These are phyloP conservation scores for Procambarus clarkii DNA, from an alignment of 1,140 invertebrate genomes.

Conservation along the genomic window DNA sequence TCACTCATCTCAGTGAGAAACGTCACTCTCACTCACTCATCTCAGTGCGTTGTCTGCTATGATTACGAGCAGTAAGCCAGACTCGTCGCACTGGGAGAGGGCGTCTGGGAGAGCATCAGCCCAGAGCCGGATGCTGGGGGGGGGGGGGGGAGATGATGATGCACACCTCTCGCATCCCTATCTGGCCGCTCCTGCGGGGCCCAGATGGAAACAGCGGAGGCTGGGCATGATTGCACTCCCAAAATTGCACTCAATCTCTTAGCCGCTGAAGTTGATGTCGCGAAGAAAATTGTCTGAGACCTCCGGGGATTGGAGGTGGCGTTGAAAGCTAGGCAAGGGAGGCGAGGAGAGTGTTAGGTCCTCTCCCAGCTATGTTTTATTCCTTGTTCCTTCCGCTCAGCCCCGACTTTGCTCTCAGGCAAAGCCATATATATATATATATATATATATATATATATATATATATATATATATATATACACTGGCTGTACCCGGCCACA, in stretches of 20 bases:
- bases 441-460: too few species aligned
- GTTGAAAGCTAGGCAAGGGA: not conserved
- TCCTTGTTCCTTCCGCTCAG: not conserved
- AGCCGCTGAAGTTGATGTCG: conserved; percentile 22
- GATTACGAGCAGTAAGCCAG: not conserved
- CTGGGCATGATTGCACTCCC: conserved; percentile 24
- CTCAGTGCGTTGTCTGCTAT: not conserved
- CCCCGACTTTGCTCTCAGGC: not conserved
- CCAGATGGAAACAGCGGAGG: not conserved
- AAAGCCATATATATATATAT: too few species aligned
- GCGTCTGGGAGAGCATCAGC: not conserved
- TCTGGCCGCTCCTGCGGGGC: not conserved
- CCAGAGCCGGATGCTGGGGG: not conserved
- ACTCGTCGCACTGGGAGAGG: not conserved
- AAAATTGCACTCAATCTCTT: conserved; percentile 42
- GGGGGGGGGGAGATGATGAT: too few species aligned
- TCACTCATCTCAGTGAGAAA: not conserved
- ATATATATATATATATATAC: too few species aligned
- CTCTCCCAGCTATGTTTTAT: too few species aligned
- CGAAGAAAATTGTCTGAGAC: conserved; percentile 29
- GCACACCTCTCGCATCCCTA: not conserved
- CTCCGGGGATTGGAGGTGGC: not conserved
- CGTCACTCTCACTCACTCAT: not conserved
- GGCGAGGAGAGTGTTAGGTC: not conserved
- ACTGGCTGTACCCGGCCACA: too few species aligned